Conservation (phyloP, 2,888 invertebrate genomes). For the Microplitis deprimator region DNA sequence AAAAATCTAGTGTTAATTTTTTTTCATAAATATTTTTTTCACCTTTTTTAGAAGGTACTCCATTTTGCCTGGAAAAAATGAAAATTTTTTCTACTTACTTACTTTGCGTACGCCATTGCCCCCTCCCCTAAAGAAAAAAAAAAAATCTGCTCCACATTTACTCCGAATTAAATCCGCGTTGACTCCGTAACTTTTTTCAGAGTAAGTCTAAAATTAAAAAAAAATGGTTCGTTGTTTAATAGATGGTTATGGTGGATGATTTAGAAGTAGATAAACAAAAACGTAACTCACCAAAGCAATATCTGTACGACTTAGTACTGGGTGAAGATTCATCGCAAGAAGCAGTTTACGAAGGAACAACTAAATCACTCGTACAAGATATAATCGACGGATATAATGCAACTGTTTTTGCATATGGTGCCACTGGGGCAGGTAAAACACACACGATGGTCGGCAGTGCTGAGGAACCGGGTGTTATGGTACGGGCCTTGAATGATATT, state of each 20-base stretch:
- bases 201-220: not conserved
- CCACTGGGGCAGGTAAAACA: slow-evolving; percentile 93
- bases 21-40: no score
- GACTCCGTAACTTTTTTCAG: no score
- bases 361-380: slow-evolving; percentile 87
- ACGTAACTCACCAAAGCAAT: slow-evolving; percentile 83
- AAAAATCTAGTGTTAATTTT: no score
- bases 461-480: slow-evolving; percentile 87
- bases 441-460: slow-evolving; percentile 88
- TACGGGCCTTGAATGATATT: slow-evolving; percentile 86
- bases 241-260: slow-evolving; percentile 81
- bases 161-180: no score
- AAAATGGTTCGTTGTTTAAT: slow-evolving; percentile 39
- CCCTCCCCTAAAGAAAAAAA: no score
- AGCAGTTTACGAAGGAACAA: slow-evolving; percentile 89
- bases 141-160: no score
- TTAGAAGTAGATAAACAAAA: slow-evolving; percentile 77
- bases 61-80: no score
- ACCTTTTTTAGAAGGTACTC: no score
- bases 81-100: no score
- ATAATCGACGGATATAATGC: slow-evolving; percentile 92
- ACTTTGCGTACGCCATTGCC: no score
- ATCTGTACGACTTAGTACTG: slow-evolving; percentile 91
- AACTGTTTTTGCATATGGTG: slow-evolving; percentile 96
- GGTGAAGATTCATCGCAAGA: slow-evolving; percentile 86